These are phyloP conservation scores for Silurus glanis DNA, from an alignment of 2,113 vertebrate genomes.

Conservation along the genomic window DNA sequence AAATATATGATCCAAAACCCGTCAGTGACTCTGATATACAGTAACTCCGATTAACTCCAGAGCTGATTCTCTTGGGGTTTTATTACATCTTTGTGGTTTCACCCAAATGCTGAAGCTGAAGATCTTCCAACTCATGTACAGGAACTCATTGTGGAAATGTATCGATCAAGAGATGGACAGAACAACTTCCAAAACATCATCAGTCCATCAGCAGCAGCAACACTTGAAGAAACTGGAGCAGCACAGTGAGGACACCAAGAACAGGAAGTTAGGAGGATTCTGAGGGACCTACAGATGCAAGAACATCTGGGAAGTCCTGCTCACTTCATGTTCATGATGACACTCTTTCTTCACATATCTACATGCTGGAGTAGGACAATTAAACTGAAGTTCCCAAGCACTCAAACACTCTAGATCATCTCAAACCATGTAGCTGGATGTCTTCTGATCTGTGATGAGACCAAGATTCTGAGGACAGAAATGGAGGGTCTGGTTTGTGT, in stretches of 20 bases:
- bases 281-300: background rate
- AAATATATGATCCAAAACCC: too few species aligned
- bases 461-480: too few species aligned
- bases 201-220: background rate
- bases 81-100: background rate
- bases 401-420: background rate
- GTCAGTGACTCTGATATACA: background rate
- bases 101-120: background rate
- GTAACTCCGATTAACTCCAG: background rate
- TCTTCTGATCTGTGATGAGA: background rate
- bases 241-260: background rate
- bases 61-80: background rate
- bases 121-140: background rate
- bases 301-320: background rate
- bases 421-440: background rate
- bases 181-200: too few species aligned
- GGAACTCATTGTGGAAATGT: background rate
- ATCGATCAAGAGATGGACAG: too few species aligned
- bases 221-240: background rate
- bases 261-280: background rate
- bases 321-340: background rate
- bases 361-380: background rate
- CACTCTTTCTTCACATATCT: background rate
- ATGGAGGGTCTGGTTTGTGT: too few species aligned
- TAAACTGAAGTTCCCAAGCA: background rate